Conservation (phyloP, 2,888 invertebrate genomes). For the Cephalotes varians region DNA sequence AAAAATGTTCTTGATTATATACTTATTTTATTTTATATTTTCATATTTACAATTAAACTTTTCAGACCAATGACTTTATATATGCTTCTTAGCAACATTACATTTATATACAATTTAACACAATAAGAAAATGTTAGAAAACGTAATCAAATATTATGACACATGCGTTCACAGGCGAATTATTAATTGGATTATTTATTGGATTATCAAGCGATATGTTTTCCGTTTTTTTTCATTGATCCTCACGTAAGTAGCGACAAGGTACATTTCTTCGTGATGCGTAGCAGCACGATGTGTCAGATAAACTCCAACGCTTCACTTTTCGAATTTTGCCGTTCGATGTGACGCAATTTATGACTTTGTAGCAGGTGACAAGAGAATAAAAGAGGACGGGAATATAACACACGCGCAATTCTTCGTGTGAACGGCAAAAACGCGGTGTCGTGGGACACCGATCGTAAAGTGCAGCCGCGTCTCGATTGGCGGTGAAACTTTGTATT, state of each 20-base stretch:
- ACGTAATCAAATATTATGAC: neutral
- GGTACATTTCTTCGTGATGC: constrained; percentile 11
- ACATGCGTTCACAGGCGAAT: neutral
- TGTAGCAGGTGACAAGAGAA: constrained; percentile 39
- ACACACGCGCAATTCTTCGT: neutral
- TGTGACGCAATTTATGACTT: constrained; percentile 48
- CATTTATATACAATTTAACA: neutral
- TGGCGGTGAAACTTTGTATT: constrained; percentile 54
- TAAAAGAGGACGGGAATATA: neutral
- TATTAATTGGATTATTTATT: no score
- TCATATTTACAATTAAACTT: neutral
- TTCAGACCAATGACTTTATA: neutral
- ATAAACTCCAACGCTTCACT: constrained; percentile 30
- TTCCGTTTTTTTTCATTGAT: neutral
- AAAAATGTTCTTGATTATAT: neutral
- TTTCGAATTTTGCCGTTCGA: constrained; percentile 32
- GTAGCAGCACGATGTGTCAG: constrained; percentile 18
- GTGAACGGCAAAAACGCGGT: constrained; percentile 18
- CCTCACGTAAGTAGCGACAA: constrained; percentile 1
- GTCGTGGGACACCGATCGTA: constrained; percentile 23
- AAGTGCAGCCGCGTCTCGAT: constrained; percentile 50
- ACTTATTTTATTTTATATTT: constrained; percentile 4
- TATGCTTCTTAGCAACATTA: neutral
- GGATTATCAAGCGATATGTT: neutral
- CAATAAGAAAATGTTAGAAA: neutral